Conservation (phyloP, 2,113 vertebrate genomes). For the Centropus bengalensis region DNA sequence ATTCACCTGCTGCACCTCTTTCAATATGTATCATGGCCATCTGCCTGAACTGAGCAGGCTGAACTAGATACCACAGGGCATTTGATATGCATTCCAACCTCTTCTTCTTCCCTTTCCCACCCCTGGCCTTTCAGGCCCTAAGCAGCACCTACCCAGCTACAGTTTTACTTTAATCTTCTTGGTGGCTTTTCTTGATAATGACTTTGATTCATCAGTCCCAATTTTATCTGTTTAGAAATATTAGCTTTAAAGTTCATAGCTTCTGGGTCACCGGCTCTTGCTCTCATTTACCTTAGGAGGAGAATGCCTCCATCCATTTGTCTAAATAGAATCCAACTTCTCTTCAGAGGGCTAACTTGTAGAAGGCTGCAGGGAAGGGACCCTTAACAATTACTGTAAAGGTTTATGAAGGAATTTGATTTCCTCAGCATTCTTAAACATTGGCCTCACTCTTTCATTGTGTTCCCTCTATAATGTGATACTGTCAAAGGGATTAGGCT, state of each 20-base stretch:
- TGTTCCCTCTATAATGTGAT: background rate
- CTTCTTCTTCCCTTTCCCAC: background rate
- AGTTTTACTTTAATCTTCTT: background rate
- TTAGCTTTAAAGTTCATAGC: background rate
- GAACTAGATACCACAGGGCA: background rate
- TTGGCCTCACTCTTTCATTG: background rate
- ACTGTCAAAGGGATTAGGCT: background rate
- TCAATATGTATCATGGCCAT: constrained; percentile 23
- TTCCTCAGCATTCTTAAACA: background rate
- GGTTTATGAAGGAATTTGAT: background rate
- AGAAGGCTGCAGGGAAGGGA: background rate
- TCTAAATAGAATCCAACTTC: background rate
- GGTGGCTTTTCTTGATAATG: background rate
- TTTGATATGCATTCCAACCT: background rate
- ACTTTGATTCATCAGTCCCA: background rate
- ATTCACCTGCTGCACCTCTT: background rate
- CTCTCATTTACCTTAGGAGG: background rate
- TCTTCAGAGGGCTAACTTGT: background rate
- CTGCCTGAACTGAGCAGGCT: background rate
- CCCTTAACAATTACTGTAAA: background rate
- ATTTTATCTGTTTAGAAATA: background rate
- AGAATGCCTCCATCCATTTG: background rate
- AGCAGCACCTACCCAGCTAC: background rate
- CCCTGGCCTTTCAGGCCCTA: background rate
- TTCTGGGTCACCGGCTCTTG: background rate